Base-by-base conservation (phyloP, 2,797 vertebrate genomes). In the Xerus rutilus region DNA sequence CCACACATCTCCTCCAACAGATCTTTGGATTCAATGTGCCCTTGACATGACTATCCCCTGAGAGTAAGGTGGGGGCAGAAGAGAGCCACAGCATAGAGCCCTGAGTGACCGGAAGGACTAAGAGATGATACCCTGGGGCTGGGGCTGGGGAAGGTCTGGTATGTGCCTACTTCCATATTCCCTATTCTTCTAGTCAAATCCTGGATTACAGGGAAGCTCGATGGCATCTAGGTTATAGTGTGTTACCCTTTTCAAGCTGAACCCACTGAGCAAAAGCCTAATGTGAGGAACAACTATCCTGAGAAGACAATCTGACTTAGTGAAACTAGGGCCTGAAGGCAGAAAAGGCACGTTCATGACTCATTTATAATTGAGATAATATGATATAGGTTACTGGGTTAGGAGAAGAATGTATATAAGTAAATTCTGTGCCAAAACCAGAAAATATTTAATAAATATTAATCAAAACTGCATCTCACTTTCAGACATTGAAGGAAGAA, bases 331-430 rank as follows among this genome's bases (percentile, higher is more conserved):
- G 7, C n/a, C 14, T 32, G 39, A 64, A 89, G 45, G 79, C 45
- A 90, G 65, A 86, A 86, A 79, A 28, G 20, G 6, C 6, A 49
- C 39, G 85, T 4, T 32, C 23, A 11, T 76, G 64, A 10, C 28
- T 91, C 79, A 81, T 81, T 89, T 89, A 93, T 65, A 86, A 96
- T 14, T 85, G 21, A 93, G 69, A 43, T 78, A 65, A 84, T 47
- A 49, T 74, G 70, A 39, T 67, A 18, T 57, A 62, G 84, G 86
- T 82, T 69, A 85, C 23, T 79, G 39, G 43, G 81, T 93, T 88
- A 74, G 0, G 2, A 32, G 21, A 87, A 83, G 59, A 64, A 49
- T 21, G 2, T 3, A 49, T 54, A 4, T 20, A 86, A 93, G 23
- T 35, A 57, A 70, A 73, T 0, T 4, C 13, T 69, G 25, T 52